A percentile compares a stretch with the other conserved stretches of the same genome.
Evolutionary conservation across 2,797 vertebrate genomes (phyloP).

Genomic region (Sciaenops ocellatus): DNA sequence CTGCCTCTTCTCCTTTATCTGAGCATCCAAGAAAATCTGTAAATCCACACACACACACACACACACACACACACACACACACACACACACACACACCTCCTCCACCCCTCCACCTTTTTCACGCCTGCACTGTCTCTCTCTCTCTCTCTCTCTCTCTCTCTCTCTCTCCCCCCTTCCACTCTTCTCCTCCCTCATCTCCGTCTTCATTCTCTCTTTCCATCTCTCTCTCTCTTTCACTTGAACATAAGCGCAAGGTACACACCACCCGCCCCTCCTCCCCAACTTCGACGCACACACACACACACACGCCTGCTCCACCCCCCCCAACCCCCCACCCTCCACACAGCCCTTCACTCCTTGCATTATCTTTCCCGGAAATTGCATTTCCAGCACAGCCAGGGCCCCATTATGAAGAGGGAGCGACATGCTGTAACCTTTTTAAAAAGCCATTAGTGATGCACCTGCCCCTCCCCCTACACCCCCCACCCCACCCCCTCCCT

Average conservation of each 20-base stretch:
- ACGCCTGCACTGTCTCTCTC: constrained; percentile 37
- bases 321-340: constrained; percentile 13
- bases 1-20: constrained; percentile 54
- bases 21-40: constrained; percentile 51
- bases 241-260: constrained; percentile 71
- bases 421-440: constrained; percentile 89
- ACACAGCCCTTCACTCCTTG: constrained; percentile 80
- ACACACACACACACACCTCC: constrained; percentile 15
- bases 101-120: constrained; percentile 23
- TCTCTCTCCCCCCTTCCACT: constrained; percentile 29
- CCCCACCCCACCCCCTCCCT: constrained; percentile 43
- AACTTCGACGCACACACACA: not conserved
- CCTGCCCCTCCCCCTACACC: constrained; percentile 77
- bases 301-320: not conserved
- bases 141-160: constrained; percentile 40
- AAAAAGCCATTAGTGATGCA: constrained; percentile 89
- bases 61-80: not conserved
- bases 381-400: constrained; percentile 88
- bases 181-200: constrained; percentile 29
- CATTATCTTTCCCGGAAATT: constrained; percentile 89
- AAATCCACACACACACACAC: constrained; percentile 4
- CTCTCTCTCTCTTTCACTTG: constrained; percentile 56
- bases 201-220: constrained; percentile 45
- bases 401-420: constrained; percentile 88
- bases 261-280: constrained; percentile 32